Evolutionary conservation across 2,888 invertebrate species (phyloP).

Genomic region (Ennomos fuscantarius): DNA sequence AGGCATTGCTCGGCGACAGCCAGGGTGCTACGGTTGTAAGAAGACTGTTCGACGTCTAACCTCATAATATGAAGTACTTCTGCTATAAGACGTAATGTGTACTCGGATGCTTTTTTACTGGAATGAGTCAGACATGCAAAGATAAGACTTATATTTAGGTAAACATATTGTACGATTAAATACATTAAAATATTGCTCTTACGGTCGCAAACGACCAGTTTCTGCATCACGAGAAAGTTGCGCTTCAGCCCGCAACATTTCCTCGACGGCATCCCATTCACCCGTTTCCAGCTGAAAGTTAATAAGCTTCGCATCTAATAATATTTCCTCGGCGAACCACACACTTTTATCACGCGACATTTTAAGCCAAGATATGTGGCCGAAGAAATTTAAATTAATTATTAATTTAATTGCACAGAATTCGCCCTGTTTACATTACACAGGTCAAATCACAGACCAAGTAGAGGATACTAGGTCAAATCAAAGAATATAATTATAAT

Average conservation of each 20-base stretch:
- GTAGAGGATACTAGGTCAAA: no score
- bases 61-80: conserved; percentile 82
- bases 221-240: conserved; percentile 79
- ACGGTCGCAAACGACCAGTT: conserved; percentile 80
- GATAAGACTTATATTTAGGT: conserved; percentile 36
- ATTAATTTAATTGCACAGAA: no score
- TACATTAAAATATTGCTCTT: conserved; percentile 42
- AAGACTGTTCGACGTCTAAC: conserved; percentile 77
- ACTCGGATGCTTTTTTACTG: conserved; percentile 82
- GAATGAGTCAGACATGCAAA: no score
- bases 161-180: conserved; percentile 5
- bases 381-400: no score
- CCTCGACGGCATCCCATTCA: conserved; percentile 82
- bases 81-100: conserved; percentile 78
- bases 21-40: conserved; percentile 77
- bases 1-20: conserved; percentile 82
- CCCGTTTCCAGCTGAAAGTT: conserved; percentile 80
- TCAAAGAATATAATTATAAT: no score
- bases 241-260: conserved; percentile 81
- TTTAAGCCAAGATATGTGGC: no score
- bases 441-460: no score
- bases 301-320: conserved; percentile 80
- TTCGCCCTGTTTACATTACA: no score
- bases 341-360: conserved; percentile 84
- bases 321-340: conserved; percentile 82